Conservation (phyloP, 2,888 invertebrate genomes). For the Trichopoda pennipes region DNA sequence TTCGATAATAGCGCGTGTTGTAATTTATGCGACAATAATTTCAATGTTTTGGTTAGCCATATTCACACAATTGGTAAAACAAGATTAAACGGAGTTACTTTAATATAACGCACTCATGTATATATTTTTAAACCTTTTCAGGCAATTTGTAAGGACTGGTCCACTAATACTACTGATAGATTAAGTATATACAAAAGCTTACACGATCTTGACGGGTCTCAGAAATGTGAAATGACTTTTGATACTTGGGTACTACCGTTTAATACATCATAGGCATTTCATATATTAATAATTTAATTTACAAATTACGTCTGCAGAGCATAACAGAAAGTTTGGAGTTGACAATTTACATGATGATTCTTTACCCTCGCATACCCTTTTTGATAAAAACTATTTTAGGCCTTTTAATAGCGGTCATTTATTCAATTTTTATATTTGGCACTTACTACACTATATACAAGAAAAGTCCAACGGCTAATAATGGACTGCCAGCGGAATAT, state of each 20-base stretch:
- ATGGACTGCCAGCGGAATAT: conserved; percentile 85
- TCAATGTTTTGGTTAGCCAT: conserved; percentile 85
- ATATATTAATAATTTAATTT: too few species aligned
- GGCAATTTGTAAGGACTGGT: conserved; percentile 19
- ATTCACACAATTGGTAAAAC: conserved; percentile 83
- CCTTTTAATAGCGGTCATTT: conserved; percentile 84
- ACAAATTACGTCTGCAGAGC: conserved; percentile 69
- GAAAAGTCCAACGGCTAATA: conserved; percentile 86
- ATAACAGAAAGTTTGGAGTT: conserved; percentile 83
- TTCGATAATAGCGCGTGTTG: conserved; percentile 84
- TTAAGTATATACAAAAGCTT: not conserved
- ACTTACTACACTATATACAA: conserved; percentile 83
- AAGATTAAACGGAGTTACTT: not conserved
- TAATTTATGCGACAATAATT: conserved; percentile 86
- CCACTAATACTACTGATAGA: not conserved
- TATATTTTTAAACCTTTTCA: conserved; percentile 52
- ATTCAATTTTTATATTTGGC: conserved; percentile 86
- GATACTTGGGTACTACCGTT: conserved; percentile 79
- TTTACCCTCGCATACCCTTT: conserved; percentile 92
- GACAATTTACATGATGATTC: conserved; percentile 85
- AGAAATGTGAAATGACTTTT: conserved; percentile 74
- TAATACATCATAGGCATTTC: too few species aligned
- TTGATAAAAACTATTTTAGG: conserved; percentile 89
- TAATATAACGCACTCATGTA: not conserved
- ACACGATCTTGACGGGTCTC: conserved; percentile 60